Evolutionary conservation across 2,113 vertebrate species (phyloP), one percentile per base, ranked within the genome.

Genomic region (Puma concolor): DNA sequence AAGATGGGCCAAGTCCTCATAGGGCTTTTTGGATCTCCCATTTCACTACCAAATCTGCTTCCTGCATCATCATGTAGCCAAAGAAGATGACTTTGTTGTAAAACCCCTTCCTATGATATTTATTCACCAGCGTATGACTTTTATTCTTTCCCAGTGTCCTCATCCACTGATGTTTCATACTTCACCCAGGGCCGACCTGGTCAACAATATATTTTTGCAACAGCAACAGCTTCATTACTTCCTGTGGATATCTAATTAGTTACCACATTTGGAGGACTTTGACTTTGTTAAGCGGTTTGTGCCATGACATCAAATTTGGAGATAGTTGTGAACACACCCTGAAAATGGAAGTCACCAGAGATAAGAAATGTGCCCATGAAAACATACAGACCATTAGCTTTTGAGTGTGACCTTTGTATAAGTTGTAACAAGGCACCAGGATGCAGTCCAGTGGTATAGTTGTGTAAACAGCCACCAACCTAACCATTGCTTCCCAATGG

Each of bases 381-480:
- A 96, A 31, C n/a, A 87, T 50, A 84, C 16, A 94, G 64, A 92
- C 85, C 66, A 60, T 86, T 88, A 94, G 84, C 69, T 63, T 92
- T 84, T 19, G 36, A 38, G 36, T 9, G 0, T 85, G 74, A 96
- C 63, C 54, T 96, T 95, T 96, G 54, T 44, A 36, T 57, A 80
- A 63, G 17, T 80, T 82, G 15, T 86, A 69, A 84, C 80, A 7
- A 97, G 19, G 52, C 82, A n/a, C 48, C 2, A 41, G 50, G 67
- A 44, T 38, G 0, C n/a, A 52, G 36, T 76, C 1, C 13, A 50
- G 52, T 27, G 44, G 50, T 38, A 36, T 23, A 82, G 50, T 15
- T 86, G 14, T 63, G 7, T 38, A 63, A 96, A 91, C 54, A 38
- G 14, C 16, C 41, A 77, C 54, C 64, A 14, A 2, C 7, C 36